phyloP scores from a whole-genome alignment of 2,888 invertebrate genomes.

The Trisateles emortualis region DNA sequence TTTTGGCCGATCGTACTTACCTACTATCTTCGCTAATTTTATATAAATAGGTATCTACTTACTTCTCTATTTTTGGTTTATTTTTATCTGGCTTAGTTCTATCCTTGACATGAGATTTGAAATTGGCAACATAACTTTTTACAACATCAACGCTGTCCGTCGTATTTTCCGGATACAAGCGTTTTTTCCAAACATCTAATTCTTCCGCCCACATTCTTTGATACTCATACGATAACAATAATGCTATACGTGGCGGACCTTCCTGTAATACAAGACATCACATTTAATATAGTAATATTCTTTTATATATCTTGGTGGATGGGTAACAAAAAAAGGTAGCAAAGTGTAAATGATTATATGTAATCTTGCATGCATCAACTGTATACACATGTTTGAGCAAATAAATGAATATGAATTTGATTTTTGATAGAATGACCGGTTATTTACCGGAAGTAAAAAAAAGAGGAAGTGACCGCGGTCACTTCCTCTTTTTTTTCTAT shows the following conservation, averaged over 20 bases:
- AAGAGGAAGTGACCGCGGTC: no score
- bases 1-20: no score
- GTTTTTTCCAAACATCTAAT: conserved; percentile 82
- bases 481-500: no score
- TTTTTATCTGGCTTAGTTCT: conserved; percentile 80
- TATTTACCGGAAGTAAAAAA: no score
- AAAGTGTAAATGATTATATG: no score
- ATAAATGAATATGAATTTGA: no score
- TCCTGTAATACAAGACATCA: conserved; percentile 59
- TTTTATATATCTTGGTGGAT: no score
- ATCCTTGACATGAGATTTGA: conserved; percentile 74
- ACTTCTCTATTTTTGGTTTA: conserved; percentile 82
- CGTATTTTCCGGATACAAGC: conserved; percentile 82
- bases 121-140: conserved; percentile 78
- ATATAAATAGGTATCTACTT: conserved; percentile 23
- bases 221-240: conserved; percentile 86
- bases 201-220: conserved; percentile 87
- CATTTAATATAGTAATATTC: no score
- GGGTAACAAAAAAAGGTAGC: not conserved
- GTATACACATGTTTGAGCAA: no score
- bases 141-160: conserved; percentile 77
- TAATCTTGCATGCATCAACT: no score
- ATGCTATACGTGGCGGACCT: conserved; percentile 74
- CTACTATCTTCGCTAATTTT: no score
- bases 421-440: no score